phyloP scores from a whole-genome alignment of 2,113 vertebrate genomes.

The Hippocampus guttulatus region DNA sequence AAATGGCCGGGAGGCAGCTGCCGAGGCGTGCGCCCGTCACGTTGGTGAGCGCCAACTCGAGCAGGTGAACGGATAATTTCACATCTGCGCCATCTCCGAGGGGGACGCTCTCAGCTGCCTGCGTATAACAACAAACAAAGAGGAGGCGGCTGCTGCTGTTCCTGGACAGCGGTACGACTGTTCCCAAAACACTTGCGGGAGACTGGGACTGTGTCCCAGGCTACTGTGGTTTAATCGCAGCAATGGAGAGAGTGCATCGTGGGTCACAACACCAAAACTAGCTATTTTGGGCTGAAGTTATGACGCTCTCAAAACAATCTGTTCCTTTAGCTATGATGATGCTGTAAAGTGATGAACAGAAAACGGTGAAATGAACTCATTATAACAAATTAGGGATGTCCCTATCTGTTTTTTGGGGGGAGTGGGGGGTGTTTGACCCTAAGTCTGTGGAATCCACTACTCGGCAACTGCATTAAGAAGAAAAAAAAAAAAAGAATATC shows the following conservation, averaged over 20 bases:
- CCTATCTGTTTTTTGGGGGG: too few relatives aligned
- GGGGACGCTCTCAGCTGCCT: slow-evolving; percentile 49
- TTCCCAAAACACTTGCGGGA: slow-evolving; percentile 18
- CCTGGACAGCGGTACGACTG: slow-evolving; percentile 26
- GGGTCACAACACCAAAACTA: too few relatives aligned
- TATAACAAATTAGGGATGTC: too few relatives aligned
- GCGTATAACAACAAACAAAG: slow-evolving; percentile 43
- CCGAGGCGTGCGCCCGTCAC: slow-evolving; percentile 29
- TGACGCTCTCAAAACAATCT: too few relatives aligned
- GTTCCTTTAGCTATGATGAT: too few relatives aligned
- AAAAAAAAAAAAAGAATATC: too few relatives aligned
- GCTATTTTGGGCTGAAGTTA: too few relatives aligned
- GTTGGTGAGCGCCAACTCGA: slow-evolving; percentile 24
- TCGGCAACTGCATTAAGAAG: too few relatives aligned
- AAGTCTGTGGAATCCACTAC: too few relatives aligned
- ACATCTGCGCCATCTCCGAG: slow-evolving; percentile 47
- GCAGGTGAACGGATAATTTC: slow-evolving; percentile 57
- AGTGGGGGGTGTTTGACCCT: too few relatives aligned
- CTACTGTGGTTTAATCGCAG: slow-evolving; percentile 15
- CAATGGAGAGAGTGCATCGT: background rate
- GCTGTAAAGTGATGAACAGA: too few relatives aligned
- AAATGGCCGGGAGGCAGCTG: slow-evolving; percentile 35
- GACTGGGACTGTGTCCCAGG: slow-evolving; percentile 18
- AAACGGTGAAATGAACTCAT: too few relatives aligned
- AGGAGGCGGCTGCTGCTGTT: slow-evolving; percentile 36